Evolutionary conservation across 2,113 vertebrate species (phyloP).

Genomic region (Ascaphus truei): DNA sequence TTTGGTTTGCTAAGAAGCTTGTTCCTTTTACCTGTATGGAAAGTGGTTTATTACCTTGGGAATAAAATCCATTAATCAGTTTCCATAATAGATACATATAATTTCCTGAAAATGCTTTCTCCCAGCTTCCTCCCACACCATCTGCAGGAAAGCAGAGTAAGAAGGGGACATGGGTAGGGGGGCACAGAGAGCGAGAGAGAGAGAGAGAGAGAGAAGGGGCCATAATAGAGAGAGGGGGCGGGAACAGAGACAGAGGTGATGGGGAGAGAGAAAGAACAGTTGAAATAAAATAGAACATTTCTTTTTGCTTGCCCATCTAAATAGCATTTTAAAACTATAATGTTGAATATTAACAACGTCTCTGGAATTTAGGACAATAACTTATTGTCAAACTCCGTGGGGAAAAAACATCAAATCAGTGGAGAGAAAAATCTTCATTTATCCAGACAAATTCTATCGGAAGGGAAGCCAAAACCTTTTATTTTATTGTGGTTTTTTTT

Average conservation of each 20-base stretch:
- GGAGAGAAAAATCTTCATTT: neutral
- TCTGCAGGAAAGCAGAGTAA: neutral
- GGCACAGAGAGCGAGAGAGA: neutral
- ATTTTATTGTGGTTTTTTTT: neutral
- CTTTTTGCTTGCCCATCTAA: too few species aligned
- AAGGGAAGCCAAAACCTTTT: neutral
- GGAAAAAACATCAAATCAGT: too few species aligned
- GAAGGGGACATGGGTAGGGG: neutral
- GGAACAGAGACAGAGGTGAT: neutral
- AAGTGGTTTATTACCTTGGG: slow-evolving; percentile 14
- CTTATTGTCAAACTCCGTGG: too few species aligned
- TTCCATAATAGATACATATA: slow-evolving; percentile 21
- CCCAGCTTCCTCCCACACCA: too few species aligned
- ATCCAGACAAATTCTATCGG: neutral
- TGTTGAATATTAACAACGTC: too few species aligned
- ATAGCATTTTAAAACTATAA: too few species aligned
- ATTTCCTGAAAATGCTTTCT: slow-evolving; percentile 23
- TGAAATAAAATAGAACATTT: too few species aligned
- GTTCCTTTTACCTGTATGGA: slow-evolving; percentile 1
- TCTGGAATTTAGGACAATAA: too few species aligned
- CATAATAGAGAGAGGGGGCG: neutral
- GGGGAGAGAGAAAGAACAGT: neutral
- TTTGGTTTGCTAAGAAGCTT: slow-evolving; percentile 21
- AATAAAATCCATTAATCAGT: slow-evolving; percentile 19
- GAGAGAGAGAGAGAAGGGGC: neutral